Conservation (phyloP, 2,888 invertebrate genomes). For the Abrostola triplasia region DNA sequence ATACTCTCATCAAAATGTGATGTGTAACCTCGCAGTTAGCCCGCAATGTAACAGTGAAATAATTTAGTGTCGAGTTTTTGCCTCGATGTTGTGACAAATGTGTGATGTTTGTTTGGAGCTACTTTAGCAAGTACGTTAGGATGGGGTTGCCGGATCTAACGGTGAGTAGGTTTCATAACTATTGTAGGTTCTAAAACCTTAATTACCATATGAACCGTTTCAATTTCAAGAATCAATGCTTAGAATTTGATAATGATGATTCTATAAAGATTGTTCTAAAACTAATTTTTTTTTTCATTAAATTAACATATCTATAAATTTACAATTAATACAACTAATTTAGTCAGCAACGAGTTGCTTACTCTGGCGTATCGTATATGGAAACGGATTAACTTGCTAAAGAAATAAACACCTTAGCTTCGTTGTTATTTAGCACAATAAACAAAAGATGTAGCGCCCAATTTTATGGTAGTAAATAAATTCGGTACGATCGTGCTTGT, state of each 20-base stretch:
- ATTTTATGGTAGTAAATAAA: constrained; percentile 44
- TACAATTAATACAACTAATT: too few species aligned
- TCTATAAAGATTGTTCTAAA: too few species aligned
- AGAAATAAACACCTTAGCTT: neutral
- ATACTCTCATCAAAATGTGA: constrained; percentile 52
- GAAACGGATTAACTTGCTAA: too few species aligned
- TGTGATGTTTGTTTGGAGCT: constrained; percentile 84
- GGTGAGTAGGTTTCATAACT: constrained; percentile 77
- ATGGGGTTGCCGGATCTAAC: constrained; percentile 85
- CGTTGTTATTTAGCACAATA: constrained; percentile 15
- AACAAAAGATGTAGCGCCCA: constrained; percentile 13
- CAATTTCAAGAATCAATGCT: too few species aligned
- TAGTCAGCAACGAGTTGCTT: too few species aligned
- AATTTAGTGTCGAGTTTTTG: constrained; percentile 48
- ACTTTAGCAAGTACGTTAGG: constrained; percentile 74
- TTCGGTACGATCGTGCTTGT: constrained; percentile 27
- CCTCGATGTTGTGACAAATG: constrained; percentile 54
- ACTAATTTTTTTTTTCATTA: too few species aligned
- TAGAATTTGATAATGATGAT: too few species aligned
- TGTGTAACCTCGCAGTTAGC: constrained; percentile 18
- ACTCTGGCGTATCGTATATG: too few species aligned
- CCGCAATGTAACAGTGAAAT: constrained; percentile 58
- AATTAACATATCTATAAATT: too few species aligned
- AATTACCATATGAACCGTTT: too few species aligned
- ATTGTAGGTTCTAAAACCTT: too few species aligned